These are phyloP conservation scores for Chelonoidis abingdonii DNA, from an alignment of 2,113 vertebrate species.

Conservation along the genomic window DNA sequence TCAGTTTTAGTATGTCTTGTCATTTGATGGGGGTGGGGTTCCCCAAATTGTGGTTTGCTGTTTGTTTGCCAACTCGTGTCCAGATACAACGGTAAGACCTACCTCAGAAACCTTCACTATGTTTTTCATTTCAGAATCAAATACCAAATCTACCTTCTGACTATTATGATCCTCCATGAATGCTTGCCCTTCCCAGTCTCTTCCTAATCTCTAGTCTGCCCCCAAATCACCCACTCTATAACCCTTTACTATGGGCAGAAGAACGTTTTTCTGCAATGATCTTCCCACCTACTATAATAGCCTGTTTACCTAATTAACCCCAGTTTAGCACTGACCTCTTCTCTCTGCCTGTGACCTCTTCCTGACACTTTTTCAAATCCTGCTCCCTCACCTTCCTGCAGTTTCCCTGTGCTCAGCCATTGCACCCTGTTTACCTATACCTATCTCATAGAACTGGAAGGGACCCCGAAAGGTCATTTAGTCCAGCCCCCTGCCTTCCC, in stretches of 20 bases:
- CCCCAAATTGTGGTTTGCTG: accelerated
- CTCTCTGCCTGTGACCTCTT: not conserved
- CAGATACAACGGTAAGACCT: not conserved
- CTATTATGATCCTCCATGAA: not conserved
- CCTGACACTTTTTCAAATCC: not conserved
- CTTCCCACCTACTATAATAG: not conserved
- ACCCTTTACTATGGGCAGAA: not conserved
- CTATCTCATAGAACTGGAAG: too few relatives aligned
- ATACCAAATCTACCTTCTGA: not conserved
- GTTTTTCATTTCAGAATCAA: not conserved
- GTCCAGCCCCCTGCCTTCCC: not conserved
- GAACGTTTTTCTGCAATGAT: not conserved
- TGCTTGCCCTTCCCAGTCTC: not conserved
- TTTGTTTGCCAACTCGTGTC: not conserved
- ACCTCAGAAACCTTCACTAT: not conserved
- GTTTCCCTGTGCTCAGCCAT: not conserved
- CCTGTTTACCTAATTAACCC: not conserved
- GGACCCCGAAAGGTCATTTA: too few relatives aligned
- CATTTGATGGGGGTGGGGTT: not conserved
- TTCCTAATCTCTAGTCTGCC: not conserved
- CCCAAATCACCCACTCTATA: not conserved
- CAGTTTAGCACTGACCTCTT: not conserved
- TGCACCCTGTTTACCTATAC: not conserved
- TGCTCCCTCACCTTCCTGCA: not conserved
- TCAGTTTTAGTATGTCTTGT: not conserved